phyloP scores from a whole-genome alignment of 1,140 invertebrate genomes.

The Atta texana region DNA sequence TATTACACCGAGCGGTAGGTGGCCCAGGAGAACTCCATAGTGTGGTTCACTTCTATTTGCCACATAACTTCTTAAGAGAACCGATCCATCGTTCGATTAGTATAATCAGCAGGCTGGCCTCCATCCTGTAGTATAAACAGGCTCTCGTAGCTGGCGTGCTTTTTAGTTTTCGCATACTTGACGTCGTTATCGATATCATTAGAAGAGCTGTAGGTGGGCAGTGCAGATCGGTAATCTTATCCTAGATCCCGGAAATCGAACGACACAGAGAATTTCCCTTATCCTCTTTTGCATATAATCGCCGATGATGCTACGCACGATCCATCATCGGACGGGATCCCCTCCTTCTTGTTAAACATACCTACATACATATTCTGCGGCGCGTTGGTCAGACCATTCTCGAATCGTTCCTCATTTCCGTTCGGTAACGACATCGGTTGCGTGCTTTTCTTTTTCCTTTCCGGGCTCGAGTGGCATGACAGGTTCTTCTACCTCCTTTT shows the following conservation, averaged over 20 bases:
- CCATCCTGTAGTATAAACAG: slow-evolving; percentile 33
- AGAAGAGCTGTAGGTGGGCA: slow-evolving; percentile 65
- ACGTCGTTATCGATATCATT: slow-evolving; percentile 77
- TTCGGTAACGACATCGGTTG: slow-evolving; percentile 66
- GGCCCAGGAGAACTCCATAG: slow-evolving; percentile 70
- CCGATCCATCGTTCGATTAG: slow-evolving; percentile 77
- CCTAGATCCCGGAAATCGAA: slow-evolving; percentile 68
- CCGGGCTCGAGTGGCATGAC: not conserved
- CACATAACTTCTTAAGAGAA: slow-evolving; percentile 73
- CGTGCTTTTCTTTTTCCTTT: slow-evolving; percentile 36
- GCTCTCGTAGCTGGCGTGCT: slow-evolving; percentile 46
- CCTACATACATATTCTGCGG: slow-evolving; percentile 11
- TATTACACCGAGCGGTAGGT: slow-evolving; percentile 78
- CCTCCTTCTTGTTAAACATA: slow-evolving; percentile 20
- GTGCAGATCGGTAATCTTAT: slow-evolving; percentile 4
- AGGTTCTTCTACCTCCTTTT: slow-evolving; percentile 34
- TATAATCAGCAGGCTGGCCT: slow-evolving; percentile 76
- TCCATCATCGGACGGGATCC: slow-evolving; percentile 67
- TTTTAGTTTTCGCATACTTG: slow-evolving; percentile 73
- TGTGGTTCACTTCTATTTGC: slow-evolving; percentile 65
- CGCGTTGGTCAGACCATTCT: slow-evolving; percentile 39
- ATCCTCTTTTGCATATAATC: slow-evolving; percentile 61
- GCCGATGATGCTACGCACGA: slow-evolving; percentile 28
- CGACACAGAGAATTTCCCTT: slow-evolving; percentile 62
- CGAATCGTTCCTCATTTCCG: slow-evolving; percentile 74